These are phyloP conservation scores for Crotalus tigris DNA, from an alignment of 2,113 vertebrate species.

Conservation along the genomic window DNA sequence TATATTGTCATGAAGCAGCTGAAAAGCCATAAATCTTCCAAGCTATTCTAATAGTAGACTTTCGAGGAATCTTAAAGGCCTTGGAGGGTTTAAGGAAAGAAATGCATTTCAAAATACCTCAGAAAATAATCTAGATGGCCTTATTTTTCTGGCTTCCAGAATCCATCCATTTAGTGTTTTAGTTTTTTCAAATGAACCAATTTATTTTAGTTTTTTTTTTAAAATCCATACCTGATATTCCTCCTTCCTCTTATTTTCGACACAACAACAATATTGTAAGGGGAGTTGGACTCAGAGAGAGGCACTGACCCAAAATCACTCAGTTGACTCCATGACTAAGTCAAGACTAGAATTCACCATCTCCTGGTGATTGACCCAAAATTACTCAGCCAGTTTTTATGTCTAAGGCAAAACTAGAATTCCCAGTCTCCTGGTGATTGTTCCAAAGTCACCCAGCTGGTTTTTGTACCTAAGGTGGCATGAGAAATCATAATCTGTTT, in stretches of 20 bases:
- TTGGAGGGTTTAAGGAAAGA: constrained; percentile 13
- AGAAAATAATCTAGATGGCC: background rate
- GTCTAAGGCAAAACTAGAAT: background rate
- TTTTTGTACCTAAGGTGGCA: background rate
- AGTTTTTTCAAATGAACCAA: background rate
- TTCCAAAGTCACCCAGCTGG: background rate
- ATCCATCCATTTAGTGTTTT: background rate
- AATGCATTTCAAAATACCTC: background rate
- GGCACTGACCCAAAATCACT: background rate
- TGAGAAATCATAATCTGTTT: background rate
- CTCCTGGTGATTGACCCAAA: background rate
- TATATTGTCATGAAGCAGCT: background rate
- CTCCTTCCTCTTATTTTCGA: background rate
- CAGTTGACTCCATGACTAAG: background rate
- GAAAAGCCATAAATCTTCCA: constrained; percentile 31
- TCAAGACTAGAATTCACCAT: background rate
- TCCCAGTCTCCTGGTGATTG: background rate
- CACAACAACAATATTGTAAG: background rate
- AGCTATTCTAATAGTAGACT: background rate
- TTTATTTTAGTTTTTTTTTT: too few relatives aligned
- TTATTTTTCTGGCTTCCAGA: background rate
- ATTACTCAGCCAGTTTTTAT: too few relatives aligned
- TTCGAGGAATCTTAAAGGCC: constrained; percentile 5
- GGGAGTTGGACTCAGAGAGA: background rate
- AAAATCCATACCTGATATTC: background rate